phyloP scores from a whole-genome alignment of 1,140 invertebrate genomes.

The Asobara japonica region DNA sequence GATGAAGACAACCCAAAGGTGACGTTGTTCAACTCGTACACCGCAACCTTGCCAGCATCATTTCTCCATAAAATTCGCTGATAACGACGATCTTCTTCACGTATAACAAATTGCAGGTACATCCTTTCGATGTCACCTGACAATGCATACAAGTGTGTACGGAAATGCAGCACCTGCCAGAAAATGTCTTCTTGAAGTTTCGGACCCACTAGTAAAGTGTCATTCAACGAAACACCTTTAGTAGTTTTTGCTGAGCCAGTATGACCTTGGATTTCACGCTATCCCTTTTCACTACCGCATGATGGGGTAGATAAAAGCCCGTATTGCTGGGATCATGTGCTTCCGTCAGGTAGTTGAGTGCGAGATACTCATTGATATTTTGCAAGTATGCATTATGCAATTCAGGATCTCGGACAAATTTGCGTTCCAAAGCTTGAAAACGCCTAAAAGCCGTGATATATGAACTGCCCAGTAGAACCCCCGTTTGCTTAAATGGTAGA shows the following conservation, averaged over 20 bases:
- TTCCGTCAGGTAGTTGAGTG: slow-evolving; percentile 38
- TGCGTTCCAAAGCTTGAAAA: slow-evolving; percentile 38
- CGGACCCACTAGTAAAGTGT: slow-evolving; percentile 41
- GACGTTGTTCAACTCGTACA: slow-evolving; percentile 42
- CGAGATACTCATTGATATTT: slow-evolving; percentile 45
- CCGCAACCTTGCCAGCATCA: slow-evolving; percentile 27
- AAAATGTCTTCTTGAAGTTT: slow-evolving; percentile 49
- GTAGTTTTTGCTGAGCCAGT: slow-evolving; percentile 40
- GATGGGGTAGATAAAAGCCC: slow-evolving; percentile 50
- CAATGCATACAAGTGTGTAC: slow-evolving; percentile 45
- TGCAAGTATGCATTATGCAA: slow-evolving; percentile 38
- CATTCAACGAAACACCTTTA: slow-evolving; percentile 43
- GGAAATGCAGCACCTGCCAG: slow-evolving; percentile 46
- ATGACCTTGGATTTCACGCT: slow-evolving; percentile 41
- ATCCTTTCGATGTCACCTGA: slow-evolving; percentile 59
- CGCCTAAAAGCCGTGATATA: slow-evolving; percentile 34
- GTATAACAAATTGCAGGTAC: slow-evolving; percentile 52
- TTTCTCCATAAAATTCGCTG: slow-evolving; percentile 54
- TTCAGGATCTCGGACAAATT: slow-evolving; percentile 29
- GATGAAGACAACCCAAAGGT: slow-evolving; percentile 58
- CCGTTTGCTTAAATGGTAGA: slow-evolving; percentile 40
- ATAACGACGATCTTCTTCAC: slow-evolving; percentile 43
- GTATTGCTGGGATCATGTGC: not conserved
- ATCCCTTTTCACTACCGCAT: slow-evolving; percentile 38
- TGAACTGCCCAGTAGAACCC: slow-evolving; percentile 30